A percentile compares a stretch with the other conserved stretches of the same genome.
Evolutionary conservation across 1,140 invertebrate species (phyloP).

Genomic region (Halictus rubicundus): DNA sequence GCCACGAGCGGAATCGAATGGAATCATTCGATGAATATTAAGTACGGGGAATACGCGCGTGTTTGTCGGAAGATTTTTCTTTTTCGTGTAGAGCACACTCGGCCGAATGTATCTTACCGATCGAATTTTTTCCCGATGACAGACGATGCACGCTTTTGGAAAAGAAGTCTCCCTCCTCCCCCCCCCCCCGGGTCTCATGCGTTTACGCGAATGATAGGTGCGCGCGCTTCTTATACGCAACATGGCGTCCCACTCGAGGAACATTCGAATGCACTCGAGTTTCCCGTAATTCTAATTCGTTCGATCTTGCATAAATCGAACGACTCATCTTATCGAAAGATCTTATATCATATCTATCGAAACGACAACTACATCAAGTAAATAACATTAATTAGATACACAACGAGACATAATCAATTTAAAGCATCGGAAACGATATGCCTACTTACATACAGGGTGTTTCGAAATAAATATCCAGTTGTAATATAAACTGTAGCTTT

Average conservation of each 20-base stretch:
- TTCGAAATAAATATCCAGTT: too few species aligned
- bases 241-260: constrained; percentile 26
- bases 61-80: constrained; percentile 6
- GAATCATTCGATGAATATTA: constrained; percentile 3
- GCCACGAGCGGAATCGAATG: not conserved
- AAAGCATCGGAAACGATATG: too few species aligned
- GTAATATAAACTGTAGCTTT: too few species aligned
- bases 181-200: constrained; percentile 49
- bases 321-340: too few species aligned
- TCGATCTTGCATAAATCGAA: too few species aligned
- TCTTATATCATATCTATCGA: too few species aligned
- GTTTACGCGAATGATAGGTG: constrained; percentile 51
- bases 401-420: too few species aligned
- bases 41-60: not conserved
- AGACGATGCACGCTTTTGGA: constrained; percentile 70
- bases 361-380: too few species aligned
- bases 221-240: constrained; percentile 44
- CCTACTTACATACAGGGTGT: too few species aligned
- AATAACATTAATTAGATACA: too few species aligned
- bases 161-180: constrained; percentile 68
- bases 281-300: too few species aligned
- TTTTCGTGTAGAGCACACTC: not conserved
- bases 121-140: constrained; percentile 66
- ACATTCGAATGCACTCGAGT: not conserved
- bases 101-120: constrained; percentile 42